Evolutionary conservation across 2,113 vertebrate species (phyloP).

Genomic region (Mystacornis crossleyi): DNA sequence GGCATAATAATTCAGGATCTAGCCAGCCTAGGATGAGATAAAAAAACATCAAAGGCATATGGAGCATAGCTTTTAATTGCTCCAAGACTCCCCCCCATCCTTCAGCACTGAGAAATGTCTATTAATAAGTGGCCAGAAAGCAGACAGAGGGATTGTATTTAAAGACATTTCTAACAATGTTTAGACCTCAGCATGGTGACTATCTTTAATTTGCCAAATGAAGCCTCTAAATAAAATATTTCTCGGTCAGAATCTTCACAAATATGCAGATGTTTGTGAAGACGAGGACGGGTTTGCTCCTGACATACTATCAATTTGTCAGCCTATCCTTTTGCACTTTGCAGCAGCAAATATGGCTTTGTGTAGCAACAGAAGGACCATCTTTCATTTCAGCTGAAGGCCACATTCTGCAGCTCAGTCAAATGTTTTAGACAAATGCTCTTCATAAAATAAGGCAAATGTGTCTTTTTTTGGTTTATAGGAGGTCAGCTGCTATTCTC

Average conservation of each 20-base stretch:
- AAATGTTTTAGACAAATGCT: slow-evolving; percentile 58
- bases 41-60: slow-evolving; percentile 54
- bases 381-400: slow-evolving; percentile 64
- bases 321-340: slow-evolving; percentile 69
- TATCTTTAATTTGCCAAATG: slow-evolving; percentile 23
- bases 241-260: slow-evolving; percentile 33
- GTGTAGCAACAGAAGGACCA: slow-evolving; percentile 65
- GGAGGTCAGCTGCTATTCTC: slow-evolving; percentile 44
- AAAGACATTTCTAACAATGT: slow-evolving; percentile 22
- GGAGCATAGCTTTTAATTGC: slow-evolving; percentile 59
- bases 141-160: not conserved
- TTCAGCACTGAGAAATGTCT: not conserved
- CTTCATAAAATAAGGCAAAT: slow-evolving; percentile 62
- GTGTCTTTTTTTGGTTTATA: slow-evolving; percentile 46
- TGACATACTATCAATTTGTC: slow-evolving; percentile 52
- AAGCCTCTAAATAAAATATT: slow-evolving; percentile 27
- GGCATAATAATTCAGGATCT: slow-evolving; percentile 43
- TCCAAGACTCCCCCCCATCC: slow-evolving; percentile 20
- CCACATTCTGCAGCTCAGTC: slow-evolving; percentile 66
- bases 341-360: slow-evolving; percentile 65
- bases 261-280: slow-evolving; percentile 63
- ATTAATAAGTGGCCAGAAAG: slow-evolving; percentile 55
- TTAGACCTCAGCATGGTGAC: not conserved
- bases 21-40: slow-evolving; percentile 33
- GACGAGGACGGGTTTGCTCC: slow-evolving; percentile 10